A percentile compares a stretch with the other conserved stretches of the same genome.
These are phyloP conservation scores for Hystrix brachyura DNA, from an alignment of 2,113 vertebrate species.

Conservation along the genomic window DNA sequence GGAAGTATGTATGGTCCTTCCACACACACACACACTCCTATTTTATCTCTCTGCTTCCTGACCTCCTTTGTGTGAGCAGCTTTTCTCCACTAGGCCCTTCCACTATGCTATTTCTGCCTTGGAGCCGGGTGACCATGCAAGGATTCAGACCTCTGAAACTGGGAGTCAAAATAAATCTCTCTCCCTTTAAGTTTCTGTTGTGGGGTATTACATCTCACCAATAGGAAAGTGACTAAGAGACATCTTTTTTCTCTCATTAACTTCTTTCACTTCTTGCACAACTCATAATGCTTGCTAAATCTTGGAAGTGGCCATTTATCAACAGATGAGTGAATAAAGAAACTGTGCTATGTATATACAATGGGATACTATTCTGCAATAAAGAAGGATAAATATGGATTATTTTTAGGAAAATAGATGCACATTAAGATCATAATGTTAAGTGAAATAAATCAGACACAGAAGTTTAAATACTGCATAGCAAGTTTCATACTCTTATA, in stretches of 20 bases:
- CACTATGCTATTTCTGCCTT: neutral
- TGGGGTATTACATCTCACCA: neutral
- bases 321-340: neutral
- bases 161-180: neutral
- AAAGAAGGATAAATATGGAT: neutral
- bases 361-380: neutral
- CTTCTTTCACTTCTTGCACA: constrained; percentile 92
- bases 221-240: neutral
- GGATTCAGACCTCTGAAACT: neutral
- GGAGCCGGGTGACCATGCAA: neutral
- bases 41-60: neutral
- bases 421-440: neutral
- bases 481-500: neutral
- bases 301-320: neutral
- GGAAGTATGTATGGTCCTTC: neutral
- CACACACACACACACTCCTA: neutral
- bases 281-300: neutral
- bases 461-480: neutral
- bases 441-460: neutral
- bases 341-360: neutral
- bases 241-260: constrained; percentile 94
- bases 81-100: neutral
- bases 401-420: neutral
- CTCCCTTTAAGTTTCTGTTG: neutral
- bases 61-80: neutral